Conservation (phyloP, 2,888 invertebrate genomes). For the Drosophila pseudotakahashii region DNA sequence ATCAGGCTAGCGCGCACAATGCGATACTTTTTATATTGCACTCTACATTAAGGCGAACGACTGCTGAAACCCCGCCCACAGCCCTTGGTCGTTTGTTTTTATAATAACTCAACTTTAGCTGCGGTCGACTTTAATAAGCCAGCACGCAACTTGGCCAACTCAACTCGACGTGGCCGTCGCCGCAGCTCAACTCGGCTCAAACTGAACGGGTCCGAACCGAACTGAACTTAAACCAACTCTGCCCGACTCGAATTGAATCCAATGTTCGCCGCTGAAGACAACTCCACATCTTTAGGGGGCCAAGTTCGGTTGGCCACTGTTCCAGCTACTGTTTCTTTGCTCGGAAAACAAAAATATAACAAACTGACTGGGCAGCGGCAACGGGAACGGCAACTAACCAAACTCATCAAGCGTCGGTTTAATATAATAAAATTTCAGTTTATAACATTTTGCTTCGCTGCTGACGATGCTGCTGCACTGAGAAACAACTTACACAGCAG, state of each 20-base stretch:
- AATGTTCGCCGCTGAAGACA: slow-evolving; percentile 50
- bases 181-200: slow-evolving; percentile 18
- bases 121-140: slow-evolving; percentile 77
- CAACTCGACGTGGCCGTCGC: slow-evolving; percentile 38
- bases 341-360: slow-evolving; percentile 57
- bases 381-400: slow-evolving; percentile 64
- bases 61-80: slow-evolving; percentile 16
- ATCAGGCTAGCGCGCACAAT: slow-evolving; percentile 42
- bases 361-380: slow-evolving; percentile 32
- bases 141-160: slow-evolving; percentile 73
- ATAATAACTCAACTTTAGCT: slow-evolving; percentile 78
- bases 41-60: slow-evolving; percentile 78
- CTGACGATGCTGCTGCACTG: slow-evolving; percentile 23
- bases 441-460: slow-evolving; percentile 70
- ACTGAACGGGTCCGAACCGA: slow-evolving; percentile 34
- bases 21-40: slow-evolving; percentile 80
- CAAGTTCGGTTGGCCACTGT: slow-evolving; percentile 29
- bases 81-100: slow-evolving; percentile 47
- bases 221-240: slow-evolving; percentile 30
- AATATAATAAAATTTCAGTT: slow-evolving; percentile 81
- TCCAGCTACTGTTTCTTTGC: slow-evolving; percentile 3
- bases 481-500: not conserved
- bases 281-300: slow-evolving; percentile 49
- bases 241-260: slow-evolving; percentile 66
- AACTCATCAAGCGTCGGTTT: slow-evolving; percentile 80